Percentiles rank a stretch among this genome's conserved stretches.
Evolutionary conservation across 2,113 vertebrate species (phyloP).

Genomic region (Anseranas semipalmata): DNA sequence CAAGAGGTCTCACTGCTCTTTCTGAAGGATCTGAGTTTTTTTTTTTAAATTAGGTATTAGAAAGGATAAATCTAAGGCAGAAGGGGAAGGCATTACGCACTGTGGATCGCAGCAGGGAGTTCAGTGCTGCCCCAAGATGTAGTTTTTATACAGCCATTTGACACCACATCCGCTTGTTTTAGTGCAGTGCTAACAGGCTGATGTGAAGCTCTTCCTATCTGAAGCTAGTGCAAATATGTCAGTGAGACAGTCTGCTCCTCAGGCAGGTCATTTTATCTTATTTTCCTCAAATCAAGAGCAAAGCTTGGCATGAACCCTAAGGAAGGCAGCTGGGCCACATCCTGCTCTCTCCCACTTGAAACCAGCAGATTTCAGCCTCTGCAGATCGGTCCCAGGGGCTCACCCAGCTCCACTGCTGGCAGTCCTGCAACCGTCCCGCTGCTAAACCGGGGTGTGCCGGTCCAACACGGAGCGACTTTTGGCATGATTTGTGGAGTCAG

Average conservation of each 20-base stretch:
- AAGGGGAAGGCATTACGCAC: neutral
- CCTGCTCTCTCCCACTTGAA: neutral
- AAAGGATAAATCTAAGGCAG: neutral
- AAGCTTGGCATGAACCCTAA: neutral
- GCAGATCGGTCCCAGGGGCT: neutral
- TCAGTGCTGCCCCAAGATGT: neutral
- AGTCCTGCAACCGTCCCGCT: neutral
- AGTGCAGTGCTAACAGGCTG: neutral
- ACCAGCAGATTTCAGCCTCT: neutral
- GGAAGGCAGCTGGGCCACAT: neutral
- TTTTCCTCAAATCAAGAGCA: neutral
- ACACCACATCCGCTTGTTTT: neutral
- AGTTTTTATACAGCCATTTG: neutral
- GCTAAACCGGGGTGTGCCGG: neutral
- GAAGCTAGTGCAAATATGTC: neutral
- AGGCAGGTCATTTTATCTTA: neutral
- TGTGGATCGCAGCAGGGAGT: neutral
- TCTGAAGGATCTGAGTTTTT: neutral
- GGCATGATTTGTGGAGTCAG: neutral
- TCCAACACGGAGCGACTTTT: accelerated
- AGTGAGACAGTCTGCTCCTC: neutral
- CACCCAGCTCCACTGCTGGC: neutral
- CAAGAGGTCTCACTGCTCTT: neutral
- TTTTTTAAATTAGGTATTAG: neutral
- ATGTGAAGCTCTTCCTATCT: neutral